Base-by-base conservation (phyloP, 1,140 invertebrate genomes). In the Dinoponera quadriceps region DNA sequence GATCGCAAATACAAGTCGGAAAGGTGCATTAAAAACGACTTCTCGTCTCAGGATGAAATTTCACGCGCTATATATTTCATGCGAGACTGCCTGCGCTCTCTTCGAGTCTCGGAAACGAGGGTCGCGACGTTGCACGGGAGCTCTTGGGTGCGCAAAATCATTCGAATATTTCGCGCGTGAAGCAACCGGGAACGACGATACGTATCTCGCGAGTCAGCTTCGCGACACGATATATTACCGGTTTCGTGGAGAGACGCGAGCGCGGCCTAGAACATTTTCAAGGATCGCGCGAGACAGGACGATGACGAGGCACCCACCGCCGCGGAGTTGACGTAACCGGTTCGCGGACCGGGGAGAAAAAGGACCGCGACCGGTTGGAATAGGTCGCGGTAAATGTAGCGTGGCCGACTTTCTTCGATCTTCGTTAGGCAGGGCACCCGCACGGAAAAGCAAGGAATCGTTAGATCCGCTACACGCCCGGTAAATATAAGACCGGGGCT, bases 391-490 rank as follows among this genome's bases (percentile, higher is more conserved):
- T 82, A 82, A 82, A 82, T 62, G 27, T 51, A 62, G 51, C 69
- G 29, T 54, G 25, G 22, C 27, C 25, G 68, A 74, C 71, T 77
- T 83, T 77, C 48, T 83, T 83, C 72, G 81, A 83, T 77, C 60
- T 77, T 75, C 38, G 49, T 83, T 83, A 83, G 49, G 51, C 81
- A 29, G 63, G 33, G 72, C 72, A 77, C 14, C 49, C 44, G 60
- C 72, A 63, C 44, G 66, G 51, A 84, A 82, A 84, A 84, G 38
- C 57, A 84, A 80, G 73, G 29, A 69, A 60, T 80, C 74, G 54
- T 66, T 80, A 78, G 75, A 78, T 81, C 59, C 63, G 63, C 82
- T 80, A 80, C 63, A 68, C 77, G 77, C 74, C 82, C 62, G 63
- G 38, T 82, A 82, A 69, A 68, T 38, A 51, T 59, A 78, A 62